Conservation (phyloP, 2,113 vertebrate species). For the Antidorcas marsupialis region DNA sequence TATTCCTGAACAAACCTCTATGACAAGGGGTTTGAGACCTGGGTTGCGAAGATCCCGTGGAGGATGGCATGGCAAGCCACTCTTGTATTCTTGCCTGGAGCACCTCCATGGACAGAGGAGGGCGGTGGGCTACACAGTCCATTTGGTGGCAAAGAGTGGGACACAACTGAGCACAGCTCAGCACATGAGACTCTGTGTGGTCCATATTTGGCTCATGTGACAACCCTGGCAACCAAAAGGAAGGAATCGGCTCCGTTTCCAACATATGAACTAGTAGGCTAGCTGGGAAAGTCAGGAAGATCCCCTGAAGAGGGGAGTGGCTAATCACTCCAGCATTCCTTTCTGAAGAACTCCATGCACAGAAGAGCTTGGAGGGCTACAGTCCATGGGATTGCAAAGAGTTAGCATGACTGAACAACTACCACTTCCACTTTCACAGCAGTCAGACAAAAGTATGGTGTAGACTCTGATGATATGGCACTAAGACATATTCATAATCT, state of each 20-base stretch:
- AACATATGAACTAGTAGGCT: rapidly evolving
- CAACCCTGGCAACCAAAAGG: background rate
- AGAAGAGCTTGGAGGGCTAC: background rate
- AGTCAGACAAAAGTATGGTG: background rate
- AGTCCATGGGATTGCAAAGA: background rate
- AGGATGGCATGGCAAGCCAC: background rate
- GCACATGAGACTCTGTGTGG: background rate
- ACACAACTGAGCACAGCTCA: background rate
- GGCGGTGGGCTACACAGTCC: background rate
- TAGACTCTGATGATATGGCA: no score
- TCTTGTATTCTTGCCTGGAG: background rate
- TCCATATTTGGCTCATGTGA: background rate
- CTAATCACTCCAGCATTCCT: background rate
- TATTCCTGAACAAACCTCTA: background rate
- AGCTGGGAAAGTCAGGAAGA: background rate
- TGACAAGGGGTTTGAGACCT: background rate
- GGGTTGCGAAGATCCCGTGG: background rate
- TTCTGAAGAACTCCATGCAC: background rate
- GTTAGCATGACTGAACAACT: background rate
- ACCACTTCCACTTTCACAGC: background rate
- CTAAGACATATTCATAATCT: background rate
- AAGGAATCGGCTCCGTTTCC: background rate
- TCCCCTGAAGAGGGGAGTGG: background rate
- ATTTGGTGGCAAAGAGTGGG: background rate
- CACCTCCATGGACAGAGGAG: background rate